phyloP scores from a whole-genome alignment of 2,888 invertebrate genomes.

The Philhelius pedissequus region DNA sequence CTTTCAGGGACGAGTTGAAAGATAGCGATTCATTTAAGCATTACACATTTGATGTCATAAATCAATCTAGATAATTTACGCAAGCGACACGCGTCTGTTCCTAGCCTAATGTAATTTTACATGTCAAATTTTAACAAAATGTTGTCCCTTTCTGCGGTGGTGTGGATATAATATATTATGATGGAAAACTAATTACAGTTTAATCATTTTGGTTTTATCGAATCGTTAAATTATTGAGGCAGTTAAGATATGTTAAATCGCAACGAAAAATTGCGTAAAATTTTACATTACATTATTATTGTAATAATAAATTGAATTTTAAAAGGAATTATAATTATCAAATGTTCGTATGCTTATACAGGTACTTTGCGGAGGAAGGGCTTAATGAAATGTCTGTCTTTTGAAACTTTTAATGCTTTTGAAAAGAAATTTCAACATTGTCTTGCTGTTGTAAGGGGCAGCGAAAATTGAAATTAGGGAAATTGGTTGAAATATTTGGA shows the following conservation, averaged over 20 bases:
- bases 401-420: not conserved
- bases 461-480: not conserved
- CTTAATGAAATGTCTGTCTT: not conserved
- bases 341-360: too few relatives aligned
- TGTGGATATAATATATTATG: too few relatives aligned
- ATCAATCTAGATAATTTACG: conserved; percentile 1
- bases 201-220: not conserved
- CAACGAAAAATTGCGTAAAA: not conserved
- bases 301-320: not conserved
- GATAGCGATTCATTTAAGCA: not conserved
- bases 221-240: not conserved
- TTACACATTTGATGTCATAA: not conserved
- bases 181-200: not conserved
- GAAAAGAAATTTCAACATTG: not conserved
- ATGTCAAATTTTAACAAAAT: too few relatives aligned
- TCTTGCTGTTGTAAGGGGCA: not conserved
- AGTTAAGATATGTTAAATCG: not conserved
- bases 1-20: not conserved
- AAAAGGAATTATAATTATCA: not conserved
- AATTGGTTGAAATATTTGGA: not conserved
- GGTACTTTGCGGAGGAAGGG: not conserved
- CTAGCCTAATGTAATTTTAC: too few relatives aligned
- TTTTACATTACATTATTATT: not conserved
- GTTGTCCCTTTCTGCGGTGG: too few relatives aligned
- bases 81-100: too few relatives aligned